Conservation (phyloP, 2,797 vertebrate species). For the Notolabrus celidotus region DNA sequence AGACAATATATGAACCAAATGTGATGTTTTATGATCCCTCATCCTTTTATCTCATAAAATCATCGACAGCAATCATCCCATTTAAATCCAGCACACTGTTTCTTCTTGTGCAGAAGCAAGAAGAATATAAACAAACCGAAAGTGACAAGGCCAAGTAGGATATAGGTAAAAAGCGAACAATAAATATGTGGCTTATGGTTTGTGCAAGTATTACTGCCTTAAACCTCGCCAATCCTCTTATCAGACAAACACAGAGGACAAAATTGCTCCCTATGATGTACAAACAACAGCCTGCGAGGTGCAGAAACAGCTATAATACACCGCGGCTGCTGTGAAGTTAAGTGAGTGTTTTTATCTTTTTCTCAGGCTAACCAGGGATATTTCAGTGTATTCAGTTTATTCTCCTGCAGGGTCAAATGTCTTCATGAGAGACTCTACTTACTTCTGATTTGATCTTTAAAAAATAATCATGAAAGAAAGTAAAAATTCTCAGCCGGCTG, state of each 20-base stretch:
- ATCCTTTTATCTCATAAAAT: slow-evolving; percentile 15
- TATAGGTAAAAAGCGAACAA: slow-evolving; percentile 40
- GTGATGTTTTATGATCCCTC: not conserved
- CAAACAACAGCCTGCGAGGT: slow-evolving; percentile 46
- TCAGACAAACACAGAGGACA: slow-evolving; percentile 65
- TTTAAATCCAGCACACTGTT: slow-evolving; percentile 17
- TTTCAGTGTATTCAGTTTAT: slow-evolving; percentile 25
- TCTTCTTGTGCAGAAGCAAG: not conserved
- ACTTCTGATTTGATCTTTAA: slow-evolving; percentile 30
- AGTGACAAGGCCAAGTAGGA: slow-evolving; percentile 27
- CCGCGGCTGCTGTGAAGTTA: slow-evolving; percentile 18
- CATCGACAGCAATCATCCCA: not conserved
- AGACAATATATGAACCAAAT: not conserved
- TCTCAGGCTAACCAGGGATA: slow-evolving; percentile 24
- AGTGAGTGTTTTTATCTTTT: slow-evolving; percentile 33
- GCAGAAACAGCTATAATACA: slow-evolving; percentile 28
- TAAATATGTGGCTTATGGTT: slow-evolving; percentile 49
- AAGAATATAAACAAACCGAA: slow-evolving; percentile 3
- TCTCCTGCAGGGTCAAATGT: slow-evolving; percentile 33
- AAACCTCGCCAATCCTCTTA: slow-evolving; percentile 69
- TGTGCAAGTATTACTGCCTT: slow-evolving; percentile 53
- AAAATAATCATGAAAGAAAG: slow-evolving; percentile 17
- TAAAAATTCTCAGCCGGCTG: not conserved
- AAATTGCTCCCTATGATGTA: slow-evolving; percentile 53
- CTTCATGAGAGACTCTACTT: slow-evolving; percentile 5